Evolutionary conservation across 2,888 invertebrate species (phyloP), one percentile per base, ranked within the genome.

Genomic region (Chelonus formosanus): DNA sequence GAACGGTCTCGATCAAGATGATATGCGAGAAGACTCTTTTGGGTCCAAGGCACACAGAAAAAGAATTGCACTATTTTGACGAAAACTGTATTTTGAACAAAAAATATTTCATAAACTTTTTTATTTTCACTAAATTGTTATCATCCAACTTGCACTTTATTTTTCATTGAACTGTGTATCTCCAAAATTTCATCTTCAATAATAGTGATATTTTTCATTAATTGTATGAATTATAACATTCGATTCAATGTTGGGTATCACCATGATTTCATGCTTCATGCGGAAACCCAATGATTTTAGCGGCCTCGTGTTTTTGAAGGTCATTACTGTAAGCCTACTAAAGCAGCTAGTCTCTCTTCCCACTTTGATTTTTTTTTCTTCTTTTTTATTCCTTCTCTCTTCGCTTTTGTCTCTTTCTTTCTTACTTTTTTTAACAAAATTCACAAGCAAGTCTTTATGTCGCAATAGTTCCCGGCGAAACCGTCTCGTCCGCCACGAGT

Each of bases 221-320:
- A 56, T 50, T 56, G 56, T 6, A 45, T 47, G 35, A 56, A 61
- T 47, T 31, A 63, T 47, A 34, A 56, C 52, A 43, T 53, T 50
- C 7, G 31, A 36, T 59, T 7, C 54, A 20, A 36, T 55, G 56
- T 63, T 67, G 62, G 47, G 44, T 44, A 56, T 45, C 53, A 62
- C 52, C 53, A 36, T 67, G 53, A 45, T 57, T 53, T 45, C 55
- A 34, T 60, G 67, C 40, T 58, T 65, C 47, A 61, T 67, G 56
- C 71, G 66, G 65, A 65, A 63, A 65, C 50, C 60, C 61, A 56
- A 50, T 32, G 58, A 68, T 65, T 54, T 61, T 40, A 68, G 61
- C 50, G 58, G 69, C 67, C 67, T 68, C 72, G 65, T 70, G 67
- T 44, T 67, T 68, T 66, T 64, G 70, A 72, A 72, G 72, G 72